These are phyloP conservation scores for Sisyra nigra DNA, from an alignment of 2,888 invertebrate genomes.

Conservation along the genomic window DNA sequence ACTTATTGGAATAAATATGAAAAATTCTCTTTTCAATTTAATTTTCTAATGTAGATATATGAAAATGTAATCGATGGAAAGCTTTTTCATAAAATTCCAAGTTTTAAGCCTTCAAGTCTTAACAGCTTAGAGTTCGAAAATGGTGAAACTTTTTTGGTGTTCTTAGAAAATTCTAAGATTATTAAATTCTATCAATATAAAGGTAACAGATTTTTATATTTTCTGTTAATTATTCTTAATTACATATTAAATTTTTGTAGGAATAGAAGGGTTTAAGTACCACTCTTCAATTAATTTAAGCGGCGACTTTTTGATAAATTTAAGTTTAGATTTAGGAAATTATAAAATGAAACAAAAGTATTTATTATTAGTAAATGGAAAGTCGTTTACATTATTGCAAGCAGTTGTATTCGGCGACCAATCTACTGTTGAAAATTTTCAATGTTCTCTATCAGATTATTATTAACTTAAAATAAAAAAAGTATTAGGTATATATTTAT, in stretches of 20 bases:
- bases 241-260: constrained; percentile 16
- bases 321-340: constrained; percentile 19
- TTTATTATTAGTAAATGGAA: constrained; percentile 23
- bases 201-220: constrained; percentile 19
- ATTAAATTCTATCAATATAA: constrained; percentile 31
- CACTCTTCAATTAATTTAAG: constrained; percentile 22
- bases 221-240: not conserved
- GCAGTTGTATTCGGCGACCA: constrained; percentile 29
- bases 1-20: not conserved
- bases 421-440: constrained; percentile 17
- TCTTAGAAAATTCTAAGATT: constrained; percentile 25
- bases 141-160: constrained; percentile 33
- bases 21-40: too few species aligned
- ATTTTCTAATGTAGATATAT: constrained; percentile 24
- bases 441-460: not conserved
- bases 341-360: constrained; percentile 18
- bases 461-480: constrained; percentile 18
- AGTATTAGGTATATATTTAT: constrained; percentile 11
- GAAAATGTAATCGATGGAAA: constrained; percentile 27
- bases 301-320: constrained; percentile 22
- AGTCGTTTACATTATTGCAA: constrained; percentile 24
- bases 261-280: constrained; percentile 28
- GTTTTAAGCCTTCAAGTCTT: constrained; percentile 31
- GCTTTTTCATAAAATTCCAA: constrained; percentile 33
- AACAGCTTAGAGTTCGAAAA: constrained; percentile 24